These are phyloP conservation scores for Ornithoptera priamus DNA, from an alignment of 2,888 invertebrate genomes.

Conservation along the genomic window DNA sequence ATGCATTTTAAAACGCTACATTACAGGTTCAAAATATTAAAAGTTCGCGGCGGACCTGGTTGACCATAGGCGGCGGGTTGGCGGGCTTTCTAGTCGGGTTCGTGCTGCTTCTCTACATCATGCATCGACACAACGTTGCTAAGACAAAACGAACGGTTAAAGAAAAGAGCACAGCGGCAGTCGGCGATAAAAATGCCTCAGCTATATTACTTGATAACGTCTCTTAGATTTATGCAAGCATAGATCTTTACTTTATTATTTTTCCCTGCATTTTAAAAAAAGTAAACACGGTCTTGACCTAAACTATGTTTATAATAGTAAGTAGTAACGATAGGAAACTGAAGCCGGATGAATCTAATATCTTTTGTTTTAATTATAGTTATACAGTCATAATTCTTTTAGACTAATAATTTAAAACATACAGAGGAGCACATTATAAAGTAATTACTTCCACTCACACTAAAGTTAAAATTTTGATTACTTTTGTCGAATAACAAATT, in stretches of 20 bases:
- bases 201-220: constrained; percentile 54
- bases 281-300: not conserved
- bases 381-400: not conserved
- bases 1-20: not conserved
- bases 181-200: constrained; percentile 53
- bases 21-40: constrained; percentile 56
- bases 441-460: too few species aligned
- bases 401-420: not conserved
- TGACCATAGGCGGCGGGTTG: constrained; percentile 68
- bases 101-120: constrained; percentile 67
- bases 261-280: not conserved
- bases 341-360: too few species aligned
- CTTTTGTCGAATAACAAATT: not conserved
- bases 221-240: constrained; percentile 30
- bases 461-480: not conserved
- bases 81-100: constrained; percentile 71
- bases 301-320: not conserved
- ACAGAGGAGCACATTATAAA: not conserved
- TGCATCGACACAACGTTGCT: constrained; percentile 73
- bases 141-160: constrained; percentile 61
- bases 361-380: not conserved
- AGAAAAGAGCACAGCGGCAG: constrained; percentile 46
- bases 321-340: not conserved
- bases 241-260: not conserved
- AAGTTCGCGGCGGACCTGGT: constrained; percentile 65